These are phyloP conservation scores for Heteractis magnifica DNA, from an alignment of 92 coral and sea anemone species.

Conservation along the genomic window DNA sequence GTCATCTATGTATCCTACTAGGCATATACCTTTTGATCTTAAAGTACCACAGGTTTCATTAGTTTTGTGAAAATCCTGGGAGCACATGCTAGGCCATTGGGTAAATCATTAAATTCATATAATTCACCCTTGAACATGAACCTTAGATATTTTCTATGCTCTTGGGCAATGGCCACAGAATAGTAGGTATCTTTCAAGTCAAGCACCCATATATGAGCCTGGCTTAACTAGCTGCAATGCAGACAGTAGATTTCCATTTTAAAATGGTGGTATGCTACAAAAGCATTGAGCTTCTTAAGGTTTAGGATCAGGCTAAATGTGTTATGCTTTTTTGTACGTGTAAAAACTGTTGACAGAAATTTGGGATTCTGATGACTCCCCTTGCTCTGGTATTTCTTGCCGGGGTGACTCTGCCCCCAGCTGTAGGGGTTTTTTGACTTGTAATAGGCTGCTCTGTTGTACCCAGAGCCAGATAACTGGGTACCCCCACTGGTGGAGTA, in stretches of 20 bases:
- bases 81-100: constrained; percentile 37
- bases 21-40: constrained; percentile 20
- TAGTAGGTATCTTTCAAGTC: constrained; percentile 31
- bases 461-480: too few species aligned
- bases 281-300: constrained; percentile 15
- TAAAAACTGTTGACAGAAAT: constrained; percentile 11
- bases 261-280: constrained; percentile 21
- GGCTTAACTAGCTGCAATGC: constrained; percentile 10
- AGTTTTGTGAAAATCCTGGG: constrained; percentile 42
- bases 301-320: constrained; percentile 22
- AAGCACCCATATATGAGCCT: constrained; percentile 20
- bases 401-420: too few species aligned
- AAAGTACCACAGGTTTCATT: constrained; percentile 42
- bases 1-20: constrained; percentile 44
- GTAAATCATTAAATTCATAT: constrained; percentile 13
- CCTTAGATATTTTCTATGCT: background rate
- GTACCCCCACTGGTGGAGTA: too few species aligned
- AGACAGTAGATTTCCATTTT: constrained; percentile 32
- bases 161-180: constrained; percentile 23
- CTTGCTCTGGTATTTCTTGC: background rate
- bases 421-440: too few species aligned
- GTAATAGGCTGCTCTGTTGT: too few species aligned
- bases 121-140: background rate
- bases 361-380: constrained; percentile 6
- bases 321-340: constrained; percentile 30